phyloP scores from a whole-genome alignment of 1,140 invertebrate genomes.

The Panulirus ornatus region DNA sequence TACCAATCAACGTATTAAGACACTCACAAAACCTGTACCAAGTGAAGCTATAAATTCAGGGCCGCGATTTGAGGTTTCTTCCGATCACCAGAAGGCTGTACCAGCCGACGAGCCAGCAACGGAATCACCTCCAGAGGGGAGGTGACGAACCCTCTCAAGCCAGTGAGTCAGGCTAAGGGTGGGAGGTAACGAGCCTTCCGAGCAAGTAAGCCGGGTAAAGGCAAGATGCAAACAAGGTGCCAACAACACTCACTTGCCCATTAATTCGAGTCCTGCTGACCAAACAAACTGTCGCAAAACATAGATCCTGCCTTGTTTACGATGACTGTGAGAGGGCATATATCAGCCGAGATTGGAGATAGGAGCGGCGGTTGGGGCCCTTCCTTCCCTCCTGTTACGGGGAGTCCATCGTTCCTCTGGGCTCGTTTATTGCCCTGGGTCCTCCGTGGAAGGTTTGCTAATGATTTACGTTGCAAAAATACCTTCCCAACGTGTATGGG shows the following conservation, averaged over 20 bases:
- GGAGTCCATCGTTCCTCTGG: background rate
- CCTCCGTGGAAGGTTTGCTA: background rate
- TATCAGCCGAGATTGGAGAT: conserved; percentile 18
- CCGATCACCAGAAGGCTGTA: too few relatives aligned
- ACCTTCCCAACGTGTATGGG: background rate
- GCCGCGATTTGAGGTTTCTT: background rate
- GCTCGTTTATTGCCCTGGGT: background rate
- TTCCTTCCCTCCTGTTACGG: background rate
- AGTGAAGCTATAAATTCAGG: background rate
- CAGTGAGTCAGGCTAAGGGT: background rate
- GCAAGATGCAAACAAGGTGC: conserved; percentile 41
- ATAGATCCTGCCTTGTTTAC: conserved; percentile 22
- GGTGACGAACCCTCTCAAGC: too few relatives aligned
- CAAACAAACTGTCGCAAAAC: conserved; percentile 35
- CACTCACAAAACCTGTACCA: background rate
- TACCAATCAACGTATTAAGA: background rate
- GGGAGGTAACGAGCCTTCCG: background rate
- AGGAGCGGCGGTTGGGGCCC: background rate
- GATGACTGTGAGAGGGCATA: background rate
- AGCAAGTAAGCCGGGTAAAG: background rate
- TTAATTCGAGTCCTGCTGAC: conserved; percentile 17
- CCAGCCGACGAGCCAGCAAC: too few relatives aligned
- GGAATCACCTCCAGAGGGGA: too few relatives aligned
- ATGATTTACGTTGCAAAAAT: background rate
- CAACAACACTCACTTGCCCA: conserved; percentile 32